Evolutionary conservation across 2,113 vertebrate species (phyloP).

Genomic region (Cyanocitta stelleri): DNA sequence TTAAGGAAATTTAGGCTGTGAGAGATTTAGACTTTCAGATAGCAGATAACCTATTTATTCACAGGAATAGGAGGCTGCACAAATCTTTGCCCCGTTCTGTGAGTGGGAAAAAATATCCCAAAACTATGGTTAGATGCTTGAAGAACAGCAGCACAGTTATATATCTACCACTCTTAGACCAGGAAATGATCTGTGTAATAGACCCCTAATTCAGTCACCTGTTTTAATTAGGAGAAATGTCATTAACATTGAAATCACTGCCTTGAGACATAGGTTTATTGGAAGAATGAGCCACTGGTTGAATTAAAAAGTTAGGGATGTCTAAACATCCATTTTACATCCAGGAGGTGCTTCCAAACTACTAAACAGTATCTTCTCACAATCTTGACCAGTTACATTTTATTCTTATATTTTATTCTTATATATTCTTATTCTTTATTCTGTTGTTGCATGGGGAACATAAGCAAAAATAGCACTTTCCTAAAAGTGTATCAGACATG

Average conservation of each 20-base stretch:
- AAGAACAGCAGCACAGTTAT: not conserved
- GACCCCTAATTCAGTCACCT: not conserved
- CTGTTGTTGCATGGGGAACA: not conserved
- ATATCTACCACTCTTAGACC: not conserved
- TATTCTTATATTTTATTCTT: not conserved
- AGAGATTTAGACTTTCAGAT: not conserved
- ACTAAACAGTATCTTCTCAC: not conserved
- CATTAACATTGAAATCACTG: slow-evolving; percentile 23
- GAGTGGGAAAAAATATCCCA: not conserved
- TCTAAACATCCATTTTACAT: not conserved
- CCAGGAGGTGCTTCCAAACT: not conserved
- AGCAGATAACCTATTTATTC: not conserved
- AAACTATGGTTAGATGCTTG: not conserved
- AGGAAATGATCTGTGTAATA: slow-evolving; percentile 41
- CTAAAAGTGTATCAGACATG: not conserved
- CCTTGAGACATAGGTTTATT: not conserved
- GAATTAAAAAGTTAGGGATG: not conserved
- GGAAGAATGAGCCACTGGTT: not conserved
- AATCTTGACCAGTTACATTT: not conserved
- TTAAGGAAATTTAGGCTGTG: not conserved
- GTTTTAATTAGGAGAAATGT: slow-evolving; percentile 2
- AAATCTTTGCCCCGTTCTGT: not conserved
- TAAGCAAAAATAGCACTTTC: not conserved
- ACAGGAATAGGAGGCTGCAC: not conserved
- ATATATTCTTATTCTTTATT: not conserved